Conservation (phyloP, 2,888 invertebrate genomes). For the Yponomeuta cagnagella region DNA sequence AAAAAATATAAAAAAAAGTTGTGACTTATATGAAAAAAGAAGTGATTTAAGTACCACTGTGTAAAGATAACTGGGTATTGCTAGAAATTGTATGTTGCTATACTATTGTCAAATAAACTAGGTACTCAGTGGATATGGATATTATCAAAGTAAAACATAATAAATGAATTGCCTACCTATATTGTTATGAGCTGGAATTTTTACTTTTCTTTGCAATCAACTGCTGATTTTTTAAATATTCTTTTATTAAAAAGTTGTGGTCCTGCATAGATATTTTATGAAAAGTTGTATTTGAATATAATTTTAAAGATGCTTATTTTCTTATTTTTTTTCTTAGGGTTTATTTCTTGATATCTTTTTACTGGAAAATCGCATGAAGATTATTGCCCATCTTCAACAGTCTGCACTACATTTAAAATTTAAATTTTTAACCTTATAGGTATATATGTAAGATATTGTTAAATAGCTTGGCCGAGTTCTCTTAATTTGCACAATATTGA, state of each 20-base stretch:
- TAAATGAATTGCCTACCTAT: not conserved
- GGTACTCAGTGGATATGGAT: not conserved
- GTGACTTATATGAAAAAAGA: slow-evolving; percentile 24
- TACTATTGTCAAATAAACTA: not conserved
- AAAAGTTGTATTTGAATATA: not conserved
- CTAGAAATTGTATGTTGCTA: not conserved
- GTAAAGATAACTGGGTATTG: not conserved
- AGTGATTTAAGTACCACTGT: not conserved
- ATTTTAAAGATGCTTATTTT: not conserved
- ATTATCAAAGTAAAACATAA: not conserved
- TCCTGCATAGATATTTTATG: not conserved
- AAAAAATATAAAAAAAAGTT: slow-evolving; percentile 37
- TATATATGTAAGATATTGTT: too few relatives aligned
- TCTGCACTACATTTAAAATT: too few relatives aligned
- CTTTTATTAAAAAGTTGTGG: not conserved
- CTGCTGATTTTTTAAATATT: not conserved
- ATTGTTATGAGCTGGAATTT: not conserved
- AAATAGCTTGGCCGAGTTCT: too few relatives aligned
- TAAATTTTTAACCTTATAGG: too few relatives aligned
- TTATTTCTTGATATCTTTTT: not conserved
- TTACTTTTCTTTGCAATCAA: not conserved
- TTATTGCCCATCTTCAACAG: not conserved
- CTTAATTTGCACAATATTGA: not conserved
- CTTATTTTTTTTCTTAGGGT: not conserved
- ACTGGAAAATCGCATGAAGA: not conserved